A percentile compares a stretch with the other conserved stretches of the same genome.
Conservation (phyloP, 2,888 invertebrate species). For the Trissolcus japonicus region DNA sequence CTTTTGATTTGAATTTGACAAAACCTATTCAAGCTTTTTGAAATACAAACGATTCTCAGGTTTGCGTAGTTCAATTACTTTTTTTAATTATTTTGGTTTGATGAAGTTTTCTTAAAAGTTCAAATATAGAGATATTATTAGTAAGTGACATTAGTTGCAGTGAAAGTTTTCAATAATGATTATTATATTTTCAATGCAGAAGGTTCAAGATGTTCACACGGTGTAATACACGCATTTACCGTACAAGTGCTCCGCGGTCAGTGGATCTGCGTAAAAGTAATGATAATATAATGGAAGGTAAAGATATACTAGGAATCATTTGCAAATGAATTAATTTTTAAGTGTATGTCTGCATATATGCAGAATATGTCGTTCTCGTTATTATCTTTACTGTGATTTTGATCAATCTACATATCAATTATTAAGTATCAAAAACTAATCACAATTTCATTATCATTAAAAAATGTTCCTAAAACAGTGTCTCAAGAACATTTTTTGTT, state of each 20-base stretch:
- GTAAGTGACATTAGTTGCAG: constrained; percentile 39
- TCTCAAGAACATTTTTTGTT: too few relatives aligned
- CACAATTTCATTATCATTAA: too few relatives aligned
- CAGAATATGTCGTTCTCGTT: too few relatives aligned
- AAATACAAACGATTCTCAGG: neutral
- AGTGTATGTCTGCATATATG: too few relatives aligned
- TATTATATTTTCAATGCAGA: constrained; percentile 42
- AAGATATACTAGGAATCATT: neutral
- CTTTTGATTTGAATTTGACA: too few relatives aligned
- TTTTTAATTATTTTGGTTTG: neutral
- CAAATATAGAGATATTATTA: constrained; percentile 35
- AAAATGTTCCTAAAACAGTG: too few relatives aligned
- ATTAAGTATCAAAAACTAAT: too few relatives aligned
- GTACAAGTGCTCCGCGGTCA: constrained; percentile 49
- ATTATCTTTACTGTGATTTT: too few relatives aligned
- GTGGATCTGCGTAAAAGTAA: constrained; percentile 37
- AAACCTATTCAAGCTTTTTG: too few relatives aligned
- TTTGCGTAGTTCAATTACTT: constrained; percentile 4
- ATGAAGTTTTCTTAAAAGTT: neutral
- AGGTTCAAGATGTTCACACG: constrained; percentile 60
- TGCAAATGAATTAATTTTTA: constrained; percentile 26
- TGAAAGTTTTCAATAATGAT: constrained; percentile 51
- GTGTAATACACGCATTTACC: constrained; percentile 50
- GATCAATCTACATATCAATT: too few relatives aligned
- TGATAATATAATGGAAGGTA: constrained; percentile 44